Base-by-base conservation (phyloP, 37 sponge, comb jelly and placozoan genomes). In the Trichoplax adhaerens region DNA sequence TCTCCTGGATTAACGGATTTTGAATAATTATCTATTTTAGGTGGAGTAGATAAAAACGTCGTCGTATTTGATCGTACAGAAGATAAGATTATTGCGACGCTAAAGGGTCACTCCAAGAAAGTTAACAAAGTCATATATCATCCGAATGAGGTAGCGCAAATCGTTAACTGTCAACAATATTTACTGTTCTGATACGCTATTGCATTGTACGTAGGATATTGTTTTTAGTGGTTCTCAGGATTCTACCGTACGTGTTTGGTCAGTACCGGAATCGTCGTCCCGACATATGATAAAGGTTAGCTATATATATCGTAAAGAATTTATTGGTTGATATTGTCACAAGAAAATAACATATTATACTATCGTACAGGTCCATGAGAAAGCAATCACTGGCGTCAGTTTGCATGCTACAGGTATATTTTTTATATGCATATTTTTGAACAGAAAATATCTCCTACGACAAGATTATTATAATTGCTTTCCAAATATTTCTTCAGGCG, bases 91-190 rank as follows among this genome's bases (percentile, higher is more conserved):
- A 69, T 89, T 1, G 77, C 85, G n/a, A 87, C 86, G 29, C 86
- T 98, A 54, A 92, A 83, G 56, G 99, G 99, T 1, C 99, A 98
- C 82, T 76, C 94, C 5, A 98, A 98, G 82, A 93, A 93, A 71
- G 88, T 98, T 58, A 89, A 90, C 5, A 70, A 76, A 10, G 99
- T 84, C 3, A 74, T 98, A 8, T 86, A 82, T 66, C 99, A 98
- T 70, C 80, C 90, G 2, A 77, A 70, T 65, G 85, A 83, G 77
- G 84, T 86, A 60, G 29, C 29, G 29, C 29, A 29, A 29, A 29
- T 29, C 29, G 29, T 29, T 29, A 29, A 29, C 29, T 29, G 29
- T 29, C 29, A 29, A 29, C 29, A 29, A 29, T 29, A 29, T 29
- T 29, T 29, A 29, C 29, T 29, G 29, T 29, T 29, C 29, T 29